phyloP scores from a whole-genome alignment of 2,797 vertebrate species.

The Oophaga sylvatica region DNA sequence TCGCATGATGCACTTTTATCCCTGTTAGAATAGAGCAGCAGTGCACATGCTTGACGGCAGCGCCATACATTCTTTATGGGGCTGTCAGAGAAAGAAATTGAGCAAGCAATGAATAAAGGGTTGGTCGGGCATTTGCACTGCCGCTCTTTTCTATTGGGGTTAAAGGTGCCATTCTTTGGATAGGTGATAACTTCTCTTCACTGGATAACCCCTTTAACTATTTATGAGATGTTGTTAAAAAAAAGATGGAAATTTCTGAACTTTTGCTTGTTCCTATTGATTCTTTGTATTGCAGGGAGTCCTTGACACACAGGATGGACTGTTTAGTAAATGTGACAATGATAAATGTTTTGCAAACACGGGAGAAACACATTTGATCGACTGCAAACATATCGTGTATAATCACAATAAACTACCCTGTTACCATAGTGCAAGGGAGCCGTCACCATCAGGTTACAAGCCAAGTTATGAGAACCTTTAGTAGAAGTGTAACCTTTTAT shows the following conservation, averaged over 20 bases:
- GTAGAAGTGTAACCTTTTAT: slow-evolving; percentile 1
- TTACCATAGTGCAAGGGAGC: neutral
- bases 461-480: neutral
- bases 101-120: too few species aligned
- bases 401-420: slow-evolving; percentile 37
- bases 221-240: neutral
- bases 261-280: neutral
- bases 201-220: neutral
- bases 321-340: slow-evolving; percentile 34
- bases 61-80: too few species aligned
- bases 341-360: slow-evolving; percentile 34
- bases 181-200: too few species aligned
- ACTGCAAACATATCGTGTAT: neutral
- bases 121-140: too few species aligned
- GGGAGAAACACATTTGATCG: slow-evolving; percentile 13
- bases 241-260: neutral
- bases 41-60: too few species aligned
- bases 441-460: neutral
- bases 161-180: too few species aligned
- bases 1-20: too few species aligned
- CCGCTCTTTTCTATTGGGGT: too few species aligned
- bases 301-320: slow-evolving; percentile 10
- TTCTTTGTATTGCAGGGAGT: neutral
- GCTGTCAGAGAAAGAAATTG: too few species aligned
- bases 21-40: too few species aligned